Evolutionary conservation across 2,113 vertebrate genomes (phyloP), one percentile per base, ranked within the genome.

Genomic region (Menidia beryllina): DNA sequence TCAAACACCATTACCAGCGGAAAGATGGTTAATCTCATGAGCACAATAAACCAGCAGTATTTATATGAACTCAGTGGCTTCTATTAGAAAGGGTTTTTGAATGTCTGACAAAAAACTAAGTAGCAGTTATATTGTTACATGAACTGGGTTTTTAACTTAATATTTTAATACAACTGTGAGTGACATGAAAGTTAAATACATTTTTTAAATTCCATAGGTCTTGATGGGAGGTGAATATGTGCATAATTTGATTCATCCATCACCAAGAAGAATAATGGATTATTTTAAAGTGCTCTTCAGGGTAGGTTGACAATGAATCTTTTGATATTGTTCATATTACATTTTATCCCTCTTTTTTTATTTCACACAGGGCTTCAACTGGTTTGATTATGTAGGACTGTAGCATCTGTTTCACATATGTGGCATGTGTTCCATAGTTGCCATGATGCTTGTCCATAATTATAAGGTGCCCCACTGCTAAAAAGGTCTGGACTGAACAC

Each of bases 331-430:
- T 48, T 72, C 24, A 2, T 20, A 81, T 64, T 62, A 79, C 43
- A 55, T 45, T 15, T 41, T 45, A 7, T 7, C 30, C 10, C 27
- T 52, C 34, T 49, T 24, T 14, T n/a, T 66, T 34, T 21, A 10
- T 34, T 69, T 48, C 48, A 51, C 70, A 58, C 39, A 7, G 43
- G 53, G 64, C 56, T 85, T 72, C 69, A 27, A 82, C 71, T 53
- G 80, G 39, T 69, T 79, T 24, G 24, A 45, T 72, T 79, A 77
- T 43, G 39, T 77, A 82, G 49, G 79, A 61, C 60, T 7, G 72
- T 20, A 86, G 86, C 91, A 91, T 90, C 82, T 90, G 90, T 38
- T 87, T 61, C 78, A 73, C 91, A 92, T 89, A 90, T 89, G 87
- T 55, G 76, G 36, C 13, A 59, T 5, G 65, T 77, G 82, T 79